Evolutionary conservation across 2,797 vertebrate species (phyloP).

Genomic region (Oceanodroma leucorhoa): DNA sequence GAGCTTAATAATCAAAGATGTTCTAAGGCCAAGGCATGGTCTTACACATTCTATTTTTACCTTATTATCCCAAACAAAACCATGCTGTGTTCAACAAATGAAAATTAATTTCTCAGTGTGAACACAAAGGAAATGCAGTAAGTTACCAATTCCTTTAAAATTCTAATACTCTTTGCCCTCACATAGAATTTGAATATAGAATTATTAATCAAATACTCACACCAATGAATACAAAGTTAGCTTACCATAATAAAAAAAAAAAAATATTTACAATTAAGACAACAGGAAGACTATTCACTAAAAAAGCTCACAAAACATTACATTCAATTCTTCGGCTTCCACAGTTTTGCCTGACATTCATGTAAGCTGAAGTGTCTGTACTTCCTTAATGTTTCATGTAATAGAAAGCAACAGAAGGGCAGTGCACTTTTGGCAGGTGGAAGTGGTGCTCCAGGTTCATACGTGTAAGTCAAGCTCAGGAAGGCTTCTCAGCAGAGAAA

Average conservation of each 20-base stretch:
- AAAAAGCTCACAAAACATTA: background rate
- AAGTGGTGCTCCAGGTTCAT: background rate
- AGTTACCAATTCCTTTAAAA: background rate
- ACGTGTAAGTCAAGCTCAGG: background rate
- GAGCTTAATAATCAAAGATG: background rate
- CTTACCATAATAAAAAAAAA: background rate
- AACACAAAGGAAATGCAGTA: background rate
- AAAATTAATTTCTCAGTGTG: background rate
- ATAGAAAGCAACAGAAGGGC: background rate
- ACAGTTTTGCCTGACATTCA: background rate
- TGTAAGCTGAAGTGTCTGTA: background rate
- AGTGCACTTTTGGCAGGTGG: background rate
- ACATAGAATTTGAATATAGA: background rate
- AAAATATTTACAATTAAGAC: background rate
- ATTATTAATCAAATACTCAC: background rate
- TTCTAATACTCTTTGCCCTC: background rate
- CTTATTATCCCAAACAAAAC: background rate
- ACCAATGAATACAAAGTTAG: background rate
- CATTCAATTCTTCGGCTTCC: background rate
- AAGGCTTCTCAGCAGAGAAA: background rate
- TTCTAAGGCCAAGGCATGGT: background rate
- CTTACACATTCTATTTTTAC: background rate
- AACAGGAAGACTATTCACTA: background rate
- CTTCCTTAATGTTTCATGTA: background rate
- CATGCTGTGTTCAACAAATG: background rate